A percentile compares a stretch with the other conserved stretches of the same genome.
phyloP scores from a whole-genome alignment of 2,113 vertebrate genomes.

The Chaenogobius annularis region DNA sequence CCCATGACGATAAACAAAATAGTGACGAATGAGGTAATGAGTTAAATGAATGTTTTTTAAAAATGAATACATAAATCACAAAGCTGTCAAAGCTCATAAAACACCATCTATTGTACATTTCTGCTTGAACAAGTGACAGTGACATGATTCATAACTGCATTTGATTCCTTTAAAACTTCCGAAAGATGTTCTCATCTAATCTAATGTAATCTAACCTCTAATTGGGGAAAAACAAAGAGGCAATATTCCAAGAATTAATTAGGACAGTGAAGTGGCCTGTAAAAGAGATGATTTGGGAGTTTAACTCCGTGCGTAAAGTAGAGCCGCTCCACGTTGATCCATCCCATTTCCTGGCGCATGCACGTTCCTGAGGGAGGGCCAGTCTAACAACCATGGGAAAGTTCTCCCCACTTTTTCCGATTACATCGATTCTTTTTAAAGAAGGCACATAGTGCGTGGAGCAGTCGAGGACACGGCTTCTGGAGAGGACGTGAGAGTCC shows the following conservation, averaged over 20 bases:
- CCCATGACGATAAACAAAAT: too few species aligned
- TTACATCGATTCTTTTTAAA: constrained; percentile 52
- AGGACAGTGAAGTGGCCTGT: background rate
- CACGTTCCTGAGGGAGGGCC: constrained; percentile 77
- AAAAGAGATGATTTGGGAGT: background rate
- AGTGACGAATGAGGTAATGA: too few species aligned
- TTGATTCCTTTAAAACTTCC: background rate
- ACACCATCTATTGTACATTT: too few species aligned
- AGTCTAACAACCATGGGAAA: constrained; percentile 70
- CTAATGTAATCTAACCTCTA: background rate
- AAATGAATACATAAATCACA: too few species aligned
- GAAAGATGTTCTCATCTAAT: background rate
- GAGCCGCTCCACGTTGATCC: constrained; percentile 58
- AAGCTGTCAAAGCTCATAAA: too few species aligned
- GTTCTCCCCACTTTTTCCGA: constrained; percentile 67
- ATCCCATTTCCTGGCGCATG: constrained; percentile 76
- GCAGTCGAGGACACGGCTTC: background rate
- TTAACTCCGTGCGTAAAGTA: constrained; percentile 10
- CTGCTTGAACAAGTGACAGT: too few species aligned
- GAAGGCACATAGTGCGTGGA: constrained; percentile 4
- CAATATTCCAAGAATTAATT: constrained; percentile 4
- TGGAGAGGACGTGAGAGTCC: background rate
- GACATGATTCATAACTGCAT: background rate
- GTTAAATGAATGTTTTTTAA: too few species aligned
- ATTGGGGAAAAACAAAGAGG: constrained; percentile 6